Percentiles rank a stretch among this genome's conserved stretches.
Evolutionary conservation across 2,797 vertebrate species (phyloP).

Genomic region (Xenentodon cancila): DNA sequence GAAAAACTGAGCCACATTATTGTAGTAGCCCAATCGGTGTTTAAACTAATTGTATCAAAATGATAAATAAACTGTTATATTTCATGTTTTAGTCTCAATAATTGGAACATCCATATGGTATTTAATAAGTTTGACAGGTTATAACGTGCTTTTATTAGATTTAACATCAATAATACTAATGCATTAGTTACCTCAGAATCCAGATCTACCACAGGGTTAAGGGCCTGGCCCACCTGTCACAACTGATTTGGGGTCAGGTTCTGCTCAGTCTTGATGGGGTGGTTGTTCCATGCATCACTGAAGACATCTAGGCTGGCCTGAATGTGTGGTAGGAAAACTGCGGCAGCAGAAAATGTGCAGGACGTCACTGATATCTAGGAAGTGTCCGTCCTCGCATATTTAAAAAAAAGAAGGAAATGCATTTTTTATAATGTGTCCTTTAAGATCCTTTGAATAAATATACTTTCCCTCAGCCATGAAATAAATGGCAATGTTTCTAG

Average conservation of each 20-base stretch:
- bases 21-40: too few relatives aligned
- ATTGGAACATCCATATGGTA: background rate
- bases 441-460: too few relatives aligned
- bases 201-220: background rate
- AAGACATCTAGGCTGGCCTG: slow-evolving; percentile 9
- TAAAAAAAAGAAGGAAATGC: too few relatives aligned
- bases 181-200: background rate
- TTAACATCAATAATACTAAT: background rate
- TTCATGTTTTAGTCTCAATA: background rate
- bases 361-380: background rate
- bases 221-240: background rate
- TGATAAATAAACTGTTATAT: too few relatives aligned
- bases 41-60: too few relatives aligned
- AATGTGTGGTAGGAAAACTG: background rate
- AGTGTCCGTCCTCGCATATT: background rate
- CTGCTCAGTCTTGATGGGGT: slow-evolving; percentile 3
- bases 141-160: background rate
- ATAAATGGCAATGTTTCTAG: too few relatives aligned
- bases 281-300: background rate
- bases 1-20: too few relatives aligned
- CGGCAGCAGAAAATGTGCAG: background rate
- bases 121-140: too few relatives aligned
- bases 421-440: too few relatives aligned
- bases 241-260: slow-evolving; percentile 2
- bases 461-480: too few relatives aligned